phyloP scores from a whole-genome alignment of 1,140 invertebrate genomes.

The Conus betulinus region DNA sequence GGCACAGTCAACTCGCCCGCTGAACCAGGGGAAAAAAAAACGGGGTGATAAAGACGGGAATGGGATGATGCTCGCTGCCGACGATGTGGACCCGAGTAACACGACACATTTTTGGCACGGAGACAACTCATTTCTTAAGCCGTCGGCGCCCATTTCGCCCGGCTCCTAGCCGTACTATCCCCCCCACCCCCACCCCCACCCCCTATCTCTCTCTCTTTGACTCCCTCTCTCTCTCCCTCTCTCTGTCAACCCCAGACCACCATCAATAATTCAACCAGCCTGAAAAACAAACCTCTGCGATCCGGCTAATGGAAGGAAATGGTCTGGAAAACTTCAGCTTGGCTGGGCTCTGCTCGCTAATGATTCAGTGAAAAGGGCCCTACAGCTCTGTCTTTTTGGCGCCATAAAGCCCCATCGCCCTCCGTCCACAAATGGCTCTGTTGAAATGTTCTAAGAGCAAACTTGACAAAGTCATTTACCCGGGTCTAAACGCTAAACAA shows the following conservation, averaged over 20 bases:
- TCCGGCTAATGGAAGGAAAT: conserved; percentile 14
- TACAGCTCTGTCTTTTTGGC: not conserved
- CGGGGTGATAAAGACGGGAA: not conserved
- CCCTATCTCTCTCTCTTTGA: not conserved
- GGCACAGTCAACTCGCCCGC: not conserved
- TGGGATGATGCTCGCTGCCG: not conserved
- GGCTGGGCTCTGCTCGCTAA: not conserved
- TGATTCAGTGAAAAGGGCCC: not conserved
- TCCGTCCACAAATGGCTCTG: not conserved
- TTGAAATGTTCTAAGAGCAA: not conserved
- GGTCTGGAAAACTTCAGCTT: not conserved
- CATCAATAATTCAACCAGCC: conserved; percentile 28
- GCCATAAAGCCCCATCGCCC: not conserved
- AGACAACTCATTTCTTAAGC: not conserved
- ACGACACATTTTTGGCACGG: not conserved
- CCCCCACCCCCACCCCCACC: no score
- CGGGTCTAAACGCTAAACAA: not conserved
- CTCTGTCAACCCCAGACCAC: not conserved
- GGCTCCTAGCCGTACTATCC: not conserved
- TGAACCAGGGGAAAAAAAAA: not conserved
- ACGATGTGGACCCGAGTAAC: not conserved
- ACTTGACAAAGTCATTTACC: not conserved
- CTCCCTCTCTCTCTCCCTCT: not conserved
- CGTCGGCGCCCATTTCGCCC: not conserved
- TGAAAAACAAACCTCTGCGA: conserved; percentile 6